Conservation (phyloP, 2,113 vertebrate genomes). For the Rhineura floridana region DNA sequence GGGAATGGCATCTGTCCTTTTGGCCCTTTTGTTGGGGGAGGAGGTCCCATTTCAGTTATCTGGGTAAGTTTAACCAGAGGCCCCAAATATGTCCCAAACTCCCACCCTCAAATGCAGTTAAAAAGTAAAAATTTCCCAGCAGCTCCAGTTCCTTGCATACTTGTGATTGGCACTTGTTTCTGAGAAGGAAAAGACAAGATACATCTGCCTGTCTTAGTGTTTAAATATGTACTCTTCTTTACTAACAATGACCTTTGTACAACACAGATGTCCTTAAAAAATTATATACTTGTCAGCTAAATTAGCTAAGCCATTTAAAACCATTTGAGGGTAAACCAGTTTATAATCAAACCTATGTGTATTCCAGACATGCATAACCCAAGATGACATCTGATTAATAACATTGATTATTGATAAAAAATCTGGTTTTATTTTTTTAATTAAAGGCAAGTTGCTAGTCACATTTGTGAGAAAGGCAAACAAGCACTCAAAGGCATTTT, state of each 20-base stretch:
- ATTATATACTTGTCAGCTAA: background rate
- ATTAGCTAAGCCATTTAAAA: background rate
- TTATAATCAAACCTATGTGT: background rate
- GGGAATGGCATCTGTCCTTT: no score
- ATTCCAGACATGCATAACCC: background rate
- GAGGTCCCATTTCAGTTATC: no score
- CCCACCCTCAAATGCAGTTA: background rate
- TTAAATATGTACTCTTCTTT: conserved; percentile 5
- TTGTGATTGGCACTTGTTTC: background rate
- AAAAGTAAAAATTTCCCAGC: background rate
- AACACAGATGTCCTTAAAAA: background rate
- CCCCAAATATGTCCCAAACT: background rate
- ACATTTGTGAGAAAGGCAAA: background rate
- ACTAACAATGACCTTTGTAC: background rate
- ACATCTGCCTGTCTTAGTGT: background rate
- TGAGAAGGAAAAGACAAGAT: background rate
- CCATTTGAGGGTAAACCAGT: background rate
- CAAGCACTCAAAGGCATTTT: background rate
- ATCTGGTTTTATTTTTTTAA: background rate
- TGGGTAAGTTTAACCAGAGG: no score
- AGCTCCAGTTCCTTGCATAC: background rate
- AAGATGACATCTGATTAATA: background rate
- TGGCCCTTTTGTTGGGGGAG: no score
- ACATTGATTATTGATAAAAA: background rate
- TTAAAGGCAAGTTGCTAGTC: background rate